Evolutionary conservation across 2,113 vertebrate genomes (phyloP), one percentile per base, ranked within the genome.

Genomic region (Formicarius rufipectus): DNA sequence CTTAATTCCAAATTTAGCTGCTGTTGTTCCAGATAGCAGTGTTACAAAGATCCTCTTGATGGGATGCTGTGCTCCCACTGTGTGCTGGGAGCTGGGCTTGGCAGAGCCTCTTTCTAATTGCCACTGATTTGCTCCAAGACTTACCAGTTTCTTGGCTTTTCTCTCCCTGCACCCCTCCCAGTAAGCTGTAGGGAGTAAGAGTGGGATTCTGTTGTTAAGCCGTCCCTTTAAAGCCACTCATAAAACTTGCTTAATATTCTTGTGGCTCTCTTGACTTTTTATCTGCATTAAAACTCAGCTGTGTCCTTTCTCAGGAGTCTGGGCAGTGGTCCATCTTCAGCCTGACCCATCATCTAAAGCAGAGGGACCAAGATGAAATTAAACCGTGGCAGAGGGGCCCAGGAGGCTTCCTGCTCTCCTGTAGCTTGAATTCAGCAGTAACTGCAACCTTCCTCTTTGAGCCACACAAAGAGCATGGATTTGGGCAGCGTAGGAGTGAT

Each of bases 401-500:
- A 71, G 60, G 64, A 72, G 66, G 56, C 45, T 55, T 83, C 79
- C 16, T 83, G 31, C 18, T 25, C 55, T 84, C 35, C 15, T 49
- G 22, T 17, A 63, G 69, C 42, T 56, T 21, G 31, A 77, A 75
- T 59, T 60, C 67, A 69, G 6, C 63, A 30, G 13, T 72, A 63
- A 60, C 37, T n/a, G 8, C 72, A 31, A 10, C 4, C 33, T 84
- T 89, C 62, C 81, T 84, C 49, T 56, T 31, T 4, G 3, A 14
- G 16, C 49, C 5, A 2, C 77, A 56, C 60, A 49, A 44, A 49
- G 52, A 56, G 7, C 1, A 0, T 39, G 17, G 7, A 0, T 76
- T 66, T 0, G 0, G 42, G 59, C 63, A 81, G 5, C n/a, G 1
- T 2, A 18, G 18, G 22, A 22, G 49, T 19, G 21, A 6, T 35